A percentile compares a stretch with the other conserved stretches of the same genome.
These are phyloP conservation scores for Dicerorhinus sumatrensis DNA, from an alignment of 2,113 vertebrate genomes.

Conservation along the genomic window DNA sequence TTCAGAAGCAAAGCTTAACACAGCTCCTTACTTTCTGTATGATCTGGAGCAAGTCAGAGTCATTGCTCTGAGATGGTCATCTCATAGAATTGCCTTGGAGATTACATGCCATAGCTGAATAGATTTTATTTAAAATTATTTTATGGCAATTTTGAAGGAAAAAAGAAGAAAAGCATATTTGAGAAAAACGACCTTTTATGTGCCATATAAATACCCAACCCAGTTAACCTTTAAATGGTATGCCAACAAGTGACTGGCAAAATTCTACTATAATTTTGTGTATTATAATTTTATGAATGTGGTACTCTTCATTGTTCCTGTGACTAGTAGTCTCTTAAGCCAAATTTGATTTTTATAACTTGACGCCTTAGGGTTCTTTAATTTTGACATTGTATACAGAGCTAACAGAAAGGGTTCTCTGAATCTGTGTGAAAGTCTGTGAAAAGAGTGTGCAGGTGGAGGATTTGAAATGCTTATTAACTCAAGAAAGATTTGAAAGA, in stretches of 20 bases:
- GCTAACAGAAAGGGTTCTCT: background rate
- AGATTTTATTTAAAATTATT: background rate
- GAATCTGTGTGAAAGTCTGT: background rate
- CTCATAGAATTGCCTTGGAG: background rate
- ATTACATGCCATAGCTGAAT: background rate
- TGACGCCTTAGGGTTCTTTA: background rate
- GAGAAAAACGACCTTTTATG: background rate
- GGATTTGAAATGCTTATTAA: background rate
- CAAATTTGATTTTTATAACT: background rate
- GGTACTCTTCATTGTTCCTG: background rate
- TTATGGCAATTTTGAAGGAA: background rate
- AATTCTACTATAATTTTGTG: background rate
- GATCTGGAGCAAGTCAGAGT: background rate
- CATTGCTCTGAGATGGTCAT: background rate
- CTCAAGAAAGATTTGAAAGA: background rate
- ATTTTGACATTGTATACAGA: background rate
- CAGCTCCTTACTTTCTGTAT: background rate
- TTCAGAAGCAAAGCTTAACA: background rate
- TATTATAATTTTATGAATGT: background rate
- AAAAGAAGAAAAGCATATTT: background rate
- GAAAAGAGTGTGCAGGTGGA: background rate
- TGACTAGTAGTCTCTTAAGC: background rate
- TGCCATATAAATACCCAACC: background rate
- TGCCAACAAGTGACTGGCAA: background rate
- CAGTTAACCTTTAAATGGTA: background rate